Base-by-base conservation (phyloP, 2,888 invertebrate species). In the Tenthredo amoena region DNA sequence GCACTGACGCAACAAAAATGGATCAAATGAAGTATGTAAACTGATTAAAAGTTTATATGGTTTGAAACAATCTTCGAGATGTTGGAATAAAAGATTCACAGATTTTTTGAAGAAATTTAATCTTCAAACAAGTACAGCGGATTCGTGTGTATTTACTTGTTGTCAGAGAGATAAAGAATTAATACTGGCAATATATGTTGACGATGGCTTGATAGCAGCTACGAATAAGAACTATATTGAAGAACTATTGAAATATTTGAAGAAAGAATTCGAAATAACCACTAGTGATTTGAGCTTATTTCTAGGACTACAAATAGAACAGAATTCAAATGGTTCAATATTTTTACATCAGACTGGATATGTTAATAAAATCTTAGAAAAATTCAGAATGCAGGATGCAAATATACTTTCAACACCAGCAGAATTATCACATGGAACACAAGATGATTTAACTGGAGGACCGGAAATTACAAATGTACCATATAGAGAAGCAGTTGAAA, bases 61-160 rank as follows among this genome's bases (percentile, higher is more conserved):
- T 15, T 26, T 58, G 26, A 81, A 81, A 37, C 62, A 81, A 62
- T 31, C 81, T 34, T 58, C 58, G 9, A 81, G 58, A 26, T 81
- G 81, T 37, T 81, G 58, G 58, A 81, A 81, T 26, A 18, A 81
- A 81, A 55, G 21, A 47, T 81, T 81, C 58, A 15, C 7, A 6
- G 34, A 81, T 26, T 81, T 81, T 31, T 55, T 62, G 62, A 81
- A 58, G 15, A 58, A 81, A 40, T 81, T 3, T 81, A 21, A 81
- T 6, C 37, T 81, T 15, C 31, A 58, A 15, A 58, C 55, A 10
- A n/a, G 81, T 26, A 58, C 55, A 18, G 81, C 58, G 2, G 81
- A 81, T 12, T 12, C 15, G 43, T 81, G 81, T 37, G 62, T 81
- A 58, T 26, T 81, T 26, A 40, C n/a, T 12, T 55, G 81, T 7